Percentiles rank a stretch among this genome's conserved stretches.
Conservation (phyloP, 2,113 vertebrate species). For the Gambusia holbrooki region DNA sequence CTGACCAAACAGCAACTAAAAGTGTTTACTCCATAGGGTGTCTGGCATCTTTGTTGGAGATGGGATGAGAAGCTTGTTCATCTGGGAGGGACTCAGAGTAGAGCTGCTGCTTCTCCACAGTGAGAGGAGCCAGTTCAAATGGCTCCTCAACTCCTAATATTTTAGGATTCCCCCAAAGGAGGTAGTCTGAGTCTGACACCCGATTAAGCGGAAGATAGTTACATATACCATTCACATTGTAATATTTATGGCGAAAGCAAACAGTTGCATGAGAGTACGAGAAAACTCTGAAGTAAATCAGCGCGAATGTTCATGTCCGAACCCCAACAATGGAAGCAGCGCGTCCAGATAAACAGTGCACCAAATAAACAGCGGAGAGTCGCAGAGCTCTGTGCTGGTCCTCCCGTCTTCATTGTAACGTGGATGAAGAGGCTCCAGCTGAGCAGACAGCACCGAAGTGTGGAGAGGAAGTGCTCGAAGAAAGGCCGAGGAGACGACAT, state of each 20-base stretch:
- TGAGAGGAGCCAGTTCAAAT: too few species aligned
- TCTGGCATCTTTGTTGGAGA: too few species aligned
- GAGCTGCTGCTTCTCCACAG: too few species aligned
- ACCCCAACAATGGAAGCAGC: background rate
- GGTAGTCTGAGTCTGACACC: too few species aligned
- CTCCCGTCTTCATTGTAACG: conserved; percentile 20
- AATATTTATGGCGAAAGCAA: background rate
- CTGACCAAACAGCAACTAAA: too few species aligned
- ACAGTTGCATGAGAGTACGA: background rate
- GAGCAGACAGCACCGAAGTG: conserved; percentile 47
- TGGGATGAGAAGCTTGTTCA: too few species aligned
- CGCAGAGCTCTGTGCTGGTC: conserved; percentile 32
- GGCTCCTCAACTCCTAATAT: too few species aligned
- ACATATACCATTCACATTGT: background rate
- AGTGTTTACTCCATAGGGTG: too few species aligned
- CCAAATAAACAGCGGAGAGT: conserved; percentile 42
- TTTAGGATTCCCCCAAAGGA: too few species aligned
- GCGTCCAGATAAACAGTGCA: background rate
- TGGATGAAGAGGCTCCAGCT: conserved; percentile 52
- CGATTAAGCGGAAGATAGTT: too few species aligned
- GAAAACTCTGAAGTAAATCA: background rate
- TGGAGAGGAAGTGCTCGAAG: conserved; percentile 38
- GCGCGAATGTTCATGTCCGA: background rate
- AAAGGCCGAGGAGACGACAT: background rate
- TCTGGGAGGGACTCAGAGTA: too few species aligned